Evolutionary conservation across 2,888 invertebrate species (phyloP), one percentile per base, ranked within the genome.

Genomic region (Drosophila affinis): DNA sequence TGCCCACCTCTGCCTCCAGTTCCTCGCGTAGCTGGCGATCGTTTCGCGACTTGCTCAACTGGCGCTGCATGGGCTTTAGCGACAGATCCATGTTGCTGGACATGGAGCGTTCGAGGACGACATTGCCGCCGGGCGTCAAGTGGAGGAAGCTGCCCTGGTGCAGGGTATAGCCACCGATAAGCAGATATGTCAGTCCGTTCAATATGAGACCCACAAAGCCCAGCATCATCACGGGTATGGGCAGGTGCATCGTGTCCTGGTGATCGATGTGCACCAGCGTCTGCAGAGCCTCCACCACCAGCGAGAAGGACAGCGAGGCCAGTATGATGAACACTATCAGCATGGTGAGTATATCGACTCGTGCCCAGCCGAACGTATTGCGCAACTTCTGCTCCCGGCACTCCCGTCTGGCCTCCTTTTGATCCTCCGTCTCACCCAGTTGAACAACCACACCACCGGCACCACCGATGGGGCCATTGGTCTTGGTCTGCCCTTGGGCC

Each of bases 331-430:
- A 96, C 57, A 96, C 96, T 3, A 96, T 95, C 49, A 97, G 92
- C 93, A 96, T 95, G 48, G 96, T 95, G 9, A 97, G 93, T n/a
- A 98, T 96, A 87, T 98, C 97, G 58, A 97, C 96, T 75, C 98
- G 94, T 3, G 97, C 96, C 98, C 98, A 98, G 9, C 98, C 98
- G 87, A 98, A 98, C 0, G 98, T 98, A 91, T 97, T 98, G 72
- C 95, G 95, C 65, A 97, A 93, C 75, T 93, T 93, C 45, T 93
- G 93, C 78, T 96, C 96, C 5, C 91, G 94, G 80, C 90, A 93
- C 87, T 90, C 78, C 0, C 83, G 77, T 44, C 81, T 89, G 6
- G 79, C 78, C 56, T 77, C 46, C 39, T 81, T 68, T 53, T 86
- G 84, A 17, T 84, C 86, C 63, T 87, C 86, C 10, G 68, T 49